A percentile compares a stretch with the other conserved stretches of the same genome.
Conservation (phyloP, 2,888 invertebrate species). For the Colostygia pectinataria region DNA sequence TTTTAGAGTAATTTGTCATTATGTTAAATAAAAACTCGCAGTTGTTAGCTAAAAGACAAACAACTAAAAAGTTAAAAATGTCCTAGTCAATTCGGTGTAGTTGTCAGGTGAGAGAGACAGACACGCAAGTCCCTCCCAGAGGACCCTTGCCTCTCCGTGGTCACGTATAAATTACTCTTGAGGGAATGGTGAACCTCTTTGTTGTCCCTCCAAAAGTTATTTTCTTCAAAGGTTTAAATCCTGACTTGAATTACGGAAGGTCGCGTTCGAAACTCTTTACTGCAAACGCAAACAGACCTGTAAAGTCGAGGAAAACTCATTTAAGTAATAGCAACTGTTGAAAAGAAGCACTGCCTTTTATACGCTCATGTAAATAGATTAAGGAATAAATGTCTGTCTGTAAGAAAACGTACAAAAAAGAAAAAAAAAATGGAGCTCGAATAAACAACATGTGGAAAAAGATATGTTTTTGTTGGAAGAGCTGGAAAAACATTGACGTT, state of each 20-base stretch:
- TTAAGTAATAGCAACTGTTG: conserved; percentile 35
- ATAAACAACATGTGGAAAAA: conserved; percentile 7
- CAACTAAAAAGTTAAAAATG: conserved; percentile 52
- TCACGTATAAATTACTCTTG: conserved; percentile 80
- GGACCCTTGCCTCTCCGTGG: conserved; percentile 61
- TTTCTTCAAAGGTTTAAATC: conserved; percentile 76
- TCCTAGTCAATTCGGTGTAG: conserved; percentile 50
- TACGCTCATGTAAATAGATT: conserved; percentile 1
- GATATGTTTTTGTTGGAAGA: conserved; percentile 22
- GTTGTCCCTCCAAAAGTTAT: conserved; percentile 72
- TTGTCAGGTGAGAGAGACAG: conserved; percentile 48
- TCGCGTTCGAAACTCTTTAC: conserved; percentile 62
- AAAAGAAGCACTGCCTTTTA: conserved; percentile 16
- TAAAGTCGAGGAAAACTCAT: conserved; percentile 42
- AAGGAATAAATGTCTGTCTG: background rate
- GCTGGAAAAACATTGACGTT: conserved; percentile 65
- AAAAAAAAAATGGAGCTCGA: background rate
- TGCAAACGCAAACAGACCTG: conserved; percentile 50
- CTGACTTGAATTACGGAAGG: conserved; percentile 73
- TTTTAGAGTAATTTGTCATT: background rate
- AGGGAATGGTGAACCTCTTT: conserved; percentile 67
- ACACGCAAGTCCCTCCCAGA: conserved; percentile 62
- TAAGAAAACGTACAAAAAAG: no score
- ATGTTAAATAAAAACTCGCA: no score
- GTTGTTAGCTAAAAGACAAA: conserved; percentile 31